These are phyloP conservation scores for Andrena bicolor DNA, from an alignment of 2,888 invertebrate species.

Conservation along the genomic window DNA sequence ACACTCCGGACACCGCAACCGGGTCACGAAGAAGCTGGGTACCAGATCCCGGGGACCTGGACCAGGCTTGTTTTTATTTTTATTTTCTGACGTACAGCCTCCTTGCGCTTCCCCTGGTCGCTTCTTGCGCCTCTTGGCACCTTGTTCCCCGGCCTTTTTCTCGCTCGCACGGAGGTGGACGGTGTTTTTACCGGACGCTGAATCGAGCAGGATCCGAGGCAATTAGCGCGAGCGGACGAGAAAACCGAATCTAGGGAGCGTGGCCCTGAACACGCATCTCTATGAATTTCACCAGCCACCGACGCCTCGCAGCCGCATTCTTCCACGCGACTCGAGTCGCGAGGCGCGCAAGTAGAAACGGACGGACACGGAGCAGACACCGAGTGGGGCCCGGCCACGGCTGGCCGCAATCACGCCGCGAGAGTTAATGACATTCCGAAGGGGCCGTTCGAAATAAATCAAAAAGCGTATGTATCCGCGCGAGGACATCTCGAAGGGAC, in stretches of 20 bases:
- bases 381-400: not conserved
- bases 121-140: slow-evolving; percentile 24
- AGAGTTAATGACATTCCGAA: slow-evolving; percentile 45
- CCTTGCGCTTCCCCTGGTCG: slow-evolving; percentile 1
- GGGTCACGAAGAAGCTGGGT: slow-evolving; percentile 68
- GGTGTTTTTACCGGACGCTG: not conserved
- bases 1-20: slow-evolving; percentile 65
- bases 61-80: slow-evolving; percentile 61
- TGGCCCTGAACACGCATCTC: not conserved
- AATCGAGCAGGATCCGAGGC: not conserved
- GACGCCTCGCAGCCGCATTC: too few relatives aligned
- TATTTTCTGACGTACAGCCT: not conserved
- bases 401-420: slow-evolving; percentile 18
- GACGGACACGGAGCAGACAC: too few relatives aligned
- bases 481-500: slow-evolving; percentile 27
- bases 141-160: slow-evolving; percentile 20
- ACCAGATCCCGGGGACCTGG: slow-evolving; percentile 38
- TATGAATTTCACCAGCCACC: slow-evolving; percentile 15
- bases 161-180: not conserved
- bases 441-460: slow-evolving; percentile 52
- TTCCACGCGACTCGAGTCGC: too few relatives aligned
- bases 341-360: too few relatives aligned
- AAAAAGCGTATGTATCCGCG: slow-evolving; percentile 45
- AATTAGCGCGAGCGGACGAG: too few relatives aligned
- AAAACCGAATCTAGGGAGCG: too few relatives aligned